Conservation (phyloP, 1,140 invertebrate species). For the Frieseomelitta varia region DNA sequence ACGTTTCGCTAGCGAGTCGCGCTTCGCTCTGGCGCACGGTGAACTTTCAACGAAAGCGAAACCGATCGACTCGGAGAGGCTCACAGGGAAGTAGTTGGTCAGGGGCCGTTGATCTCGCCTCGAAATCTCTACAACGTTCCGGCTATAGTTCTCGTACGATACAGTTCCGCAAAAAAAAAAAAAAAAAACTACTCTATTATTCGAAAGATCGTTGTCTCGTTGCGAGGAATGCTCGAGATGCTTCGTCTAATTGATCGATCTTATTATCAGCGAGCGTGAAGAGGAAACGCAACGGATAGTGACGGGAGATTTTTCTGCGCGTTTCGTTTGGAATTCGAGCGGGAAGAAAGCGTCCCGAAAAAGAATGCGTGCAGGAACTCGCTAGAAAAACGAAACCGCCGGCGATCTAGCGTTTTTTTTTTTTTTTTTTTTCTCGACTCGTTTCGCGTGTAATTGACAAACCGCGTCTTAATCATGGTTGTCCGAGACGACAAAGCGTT, state of each 20-base stretch:
- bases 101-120: slow-evolving; percentile 11
- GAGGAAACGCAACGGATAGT: too few relatives aligned
- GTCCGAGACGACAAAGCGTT: too few relatives aligned
- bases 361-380: not conserved
- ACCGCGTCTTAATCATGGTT: not conserved
- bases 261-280: not conserved
- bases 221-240: not conserved
- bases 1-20: not conserved
- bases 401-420: not conserved
- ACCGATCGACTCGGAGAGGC: slow-evolving; percentile 8
- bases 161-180: slow-evolving; percentile 2
- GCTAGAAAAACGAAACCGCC: not conserved
- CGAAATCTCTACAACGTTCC: not conserved
- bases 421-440: not conserved
- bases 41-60: slow-evolving; percentile 47
- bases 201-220: not conserved
- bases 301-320: not conserved
- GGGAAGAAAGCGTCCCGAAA: not conserved
- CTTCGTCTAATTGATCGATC: slow-evolving; percentile 7
- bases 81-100: not conserved
- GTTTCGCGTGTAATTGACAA: not conserved
- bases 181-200: not conserved
- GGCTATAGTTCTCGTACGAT: slow-evolving; percentile 1
- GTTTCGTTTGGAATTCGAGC: not conserved
- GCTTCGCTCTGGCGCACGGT: not conserved